Conservation (phyloP, 2,797 vertebrate species). For the Nasua narica region DNA sequence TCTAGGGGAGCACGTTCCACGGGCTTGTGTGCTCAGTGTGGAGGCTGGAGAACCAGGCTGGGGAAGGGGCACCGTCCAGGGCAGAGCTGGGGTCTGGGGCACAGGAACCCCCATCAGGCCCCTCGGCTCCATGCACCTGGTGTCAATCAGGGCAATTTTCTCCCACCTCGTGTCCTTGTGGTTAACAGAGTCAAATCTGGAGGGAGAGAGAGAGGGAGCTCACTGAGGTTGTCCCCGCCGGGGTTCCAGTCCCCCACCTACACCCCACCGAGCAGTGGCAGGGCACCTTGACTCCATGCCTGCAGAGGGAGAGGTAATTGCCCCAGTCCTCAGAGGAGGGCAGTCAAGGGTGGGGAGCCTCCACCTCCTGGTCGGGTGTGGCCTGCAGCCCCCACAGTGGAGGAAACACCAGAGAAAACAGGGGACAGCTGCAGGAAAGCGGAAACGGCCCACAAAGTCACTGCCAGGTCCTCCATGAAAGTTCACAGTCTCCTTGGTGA, state of each 20-base stretch:
- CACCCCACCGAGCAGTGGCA: not conserved
- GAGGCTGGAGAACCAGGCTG: not conserved
- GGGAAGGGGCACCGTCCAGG: accelerated
- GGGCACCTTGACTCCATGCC: not conserved
- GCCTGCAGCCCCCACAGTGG: accelerated
- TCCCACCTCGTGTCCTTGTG: not conserved
- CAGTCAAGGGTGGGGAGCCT: not conserved
- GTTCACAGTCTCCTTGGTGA: not conserved
- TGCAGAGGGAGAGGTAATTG: not conserved
- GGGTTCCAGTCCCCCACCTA: not conserved
- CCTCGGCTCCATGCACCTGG: too few species aligned
- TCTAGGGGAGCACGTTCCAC: too few species aligned
- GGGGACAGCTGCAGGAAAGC: accelerated
- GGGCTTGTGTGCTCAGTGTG: accelerated
- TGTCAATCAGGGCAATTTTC: not conserved
- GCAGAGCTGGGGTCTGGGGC: too few species aligned
- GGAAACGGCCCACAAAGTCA: accelerated
- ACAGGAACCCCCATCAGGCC: accelerated
- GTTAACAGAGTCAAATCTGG: not conserved
- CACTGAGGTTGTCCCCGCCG: not conserved
- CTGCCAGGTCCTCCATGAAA: accelerated
- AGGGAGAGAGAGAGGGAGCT: not conserved
- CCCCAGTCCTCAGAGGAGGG: not conserved
- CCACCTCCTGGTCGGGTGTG: accelerated
- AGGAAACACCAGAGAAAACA: accelerated